Conservation (phyloP, 2,888 invertebrate species). For the Cetonia aurata region DNA sequence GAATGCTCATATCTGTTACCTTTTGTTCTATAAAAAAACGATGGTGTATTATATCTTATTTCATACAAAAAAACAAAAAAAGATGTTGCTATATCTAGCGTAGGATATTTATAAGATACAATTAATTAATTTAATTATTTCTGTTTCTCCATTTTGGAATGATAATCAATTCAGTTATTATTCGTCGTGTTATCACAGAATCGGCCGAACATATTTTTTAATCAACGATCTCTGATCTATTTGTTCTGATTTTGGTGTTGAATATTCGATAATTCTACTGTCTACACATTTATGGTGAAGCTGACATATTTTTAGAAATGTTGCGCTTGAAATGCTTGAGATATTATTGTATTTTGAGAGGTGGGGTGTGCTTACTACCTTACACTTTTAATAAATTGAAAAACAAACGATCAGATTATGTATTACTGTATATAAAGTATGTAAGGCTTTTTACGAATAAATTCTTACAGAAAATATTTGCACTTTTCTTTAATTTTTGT, state of each 20-base stretch:
- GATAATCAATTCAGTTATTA: conserved; percentile 24
- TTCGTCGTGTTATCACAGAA: conserved; percentile 23
- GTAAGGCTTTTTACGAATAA: conserved; percentile 67
- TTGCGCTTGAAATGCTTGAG: conserved; percentile 39
- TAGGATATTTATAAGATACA: conserved; percentile 49
- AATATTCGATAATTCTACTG: conserved; percentile 30
- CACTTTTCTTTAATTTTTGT: conserved; percentile 43
- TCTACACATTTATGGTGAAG: conserved; percentile 19
- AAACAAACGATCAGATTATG: conserved; percentile 47
- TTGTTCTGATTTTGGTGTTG: conserved; percentile 18
- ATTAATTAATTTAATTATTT: conserved; percentile 37
- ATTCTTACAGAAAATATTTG: conserved; percentile 57
- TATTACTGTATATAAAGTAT: conserved; percentile 66
- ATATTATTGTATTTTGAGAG: conserved; percentile 51
- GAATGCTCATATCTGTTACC: conserved; percentile 39
- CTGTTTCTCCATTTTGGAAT: conserved; percentile 17
- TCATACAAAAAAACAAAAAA: conserved; percentile 26
- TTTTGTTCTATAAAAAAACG: conserved; percentile 37
- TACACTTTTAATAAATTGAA: conserved; percentile 50
- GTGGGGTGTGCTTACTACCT: conserved; percentile 59
- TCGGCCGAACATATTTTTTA: conserved; percentile 45
- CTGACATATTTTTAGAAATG: conserved; percentile 38
- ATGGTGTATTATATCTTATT: conserved; percentile 46
- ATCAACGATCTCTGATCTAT: conserved; percentile 45
- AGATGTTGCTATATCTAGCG: conserved; percentile 48